These are phyloP conservation scores for Paedocypris sp. DNA, from an alignment of 2,113 vertebrate genomes.

Conservation along the genomic window DNA sequence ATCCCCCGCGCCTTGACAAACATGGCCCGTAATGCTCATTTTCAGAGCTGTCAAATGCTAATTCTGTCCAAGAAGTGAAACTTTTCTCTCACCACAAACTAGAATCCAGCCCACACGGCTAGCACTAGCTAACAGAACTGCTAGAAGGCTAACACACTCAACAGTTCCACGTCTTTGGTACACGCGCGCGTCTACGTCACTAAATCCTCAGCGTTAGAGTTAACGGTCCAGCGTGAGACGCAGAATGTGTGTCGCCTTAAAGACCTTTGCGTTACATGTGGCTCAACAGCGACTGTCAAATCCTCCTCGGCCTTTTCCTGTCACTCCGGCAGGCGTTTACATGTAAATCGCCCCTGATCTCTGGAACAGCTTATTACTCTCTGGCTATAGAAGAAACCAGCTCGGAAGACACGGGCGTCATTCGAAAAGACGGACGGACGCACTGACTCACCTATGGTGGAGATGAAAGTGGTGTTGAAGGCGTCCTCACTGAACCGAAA, in stretches of 20 bases:
- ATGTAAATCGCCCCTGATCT: neutral
- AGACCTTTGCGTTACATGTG: neutral
- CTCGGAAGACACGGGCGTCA: neutral
- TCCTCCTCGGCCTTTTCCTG: slow-evolving; percentile 20
- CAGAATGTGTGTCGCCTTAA: neutral
- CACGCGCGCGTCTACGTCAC: no score
- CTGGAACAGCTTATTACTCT: neutral
- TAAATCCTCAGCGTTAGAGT: no score
- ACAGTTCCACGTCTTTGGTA: neutral
- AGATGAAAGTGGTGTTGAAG: slow-evolving; percentile 71
- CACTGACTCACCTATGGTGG: slow-evolving; percentile 69
- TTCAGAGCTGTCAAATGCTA: no score
- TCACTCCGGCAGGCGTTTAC: neutral
- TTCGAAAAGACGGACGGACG: neutral
- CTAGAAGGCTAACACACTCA: neutral
- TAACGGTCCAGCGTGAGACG: neutral
- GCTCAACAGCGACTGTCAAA: neutral
- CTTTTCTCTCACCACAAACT: neutral
- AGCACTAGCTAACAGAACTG: slow-evolving; percentile 3
- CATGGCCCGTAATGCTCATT: no score
- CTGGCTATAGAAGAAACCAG: neutral
- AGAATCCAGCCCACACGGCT: neutral
- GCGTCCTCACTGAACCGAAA: slow-evolving; percentile 72
- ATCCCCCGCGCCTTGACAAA: no score
- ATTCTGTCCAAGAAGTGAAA: neutral